Evolutionary conservation across 1,140 invertebrate species (phyloP).

Genomic region (Lordiphosa stackelbergi): DNA sequence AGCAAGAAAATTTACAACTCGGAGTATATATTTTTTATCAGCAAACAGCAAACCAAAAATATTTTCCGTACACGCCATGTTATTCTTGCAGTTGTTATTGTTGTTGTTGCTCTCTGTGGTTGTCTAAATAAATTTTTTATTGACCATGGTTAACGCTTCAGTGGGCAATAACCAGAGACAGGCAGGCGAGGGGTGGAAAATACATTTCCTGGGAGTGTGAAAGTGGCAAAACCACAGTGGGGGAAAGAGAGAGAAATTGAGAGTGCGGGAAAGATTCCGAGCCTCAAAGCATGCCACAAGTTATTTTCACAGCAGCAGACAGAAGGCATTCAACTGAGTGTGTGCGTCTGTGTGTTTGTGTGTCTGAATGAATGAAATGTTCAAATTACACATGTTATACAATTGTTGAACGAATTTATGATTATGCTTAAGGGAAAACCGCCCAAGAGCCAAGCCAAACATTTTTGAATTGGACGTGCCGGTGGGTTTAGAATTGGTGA

Average conservation of each 20-base stretch:
- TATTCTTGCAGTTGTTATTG: slow-evolving; percentile 37
- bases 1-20: slow-evolving; percentile 25
- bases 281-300: slow-evolving; percentile 71
- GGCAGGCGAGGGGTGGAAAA: background rate
- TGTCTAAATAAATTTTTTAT: slow-evolving; percentile 75
- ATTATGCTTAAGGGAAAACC: slow-evolving; percentile 48
- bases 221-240: slow-evolving; percentile 50
- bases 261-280: slow-evolving; percentile 17
- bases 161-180: slow-evolving; percentile 56
- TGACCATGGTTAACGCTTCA: slow-evolving; percentile 73
- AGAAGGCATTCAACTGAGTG: slow-evolving; percentile 20
- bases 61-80: slow-evolving; percentile 23
- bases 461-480: no score
- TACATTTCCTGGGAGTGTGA: slow-evolving; percentile 19
- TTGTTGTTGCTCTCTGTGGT: slow-evolving; percentile 39
- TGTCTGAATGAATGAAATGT: slow-evolving; percentile 33
- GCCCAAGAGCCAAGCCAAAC: no score
- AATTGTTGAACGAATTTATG: slow-evolving; percentile 64
- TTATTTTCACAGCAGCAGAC: slow-evolving; percentile 49
- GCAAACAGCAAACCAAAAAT: slow-evolving; percentile 39
- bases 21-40: slow-evolving; percentile 38
- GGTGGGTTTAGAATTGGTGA: no score
- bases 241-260: background rate
- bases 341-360: slow-evolving; percentile 1
- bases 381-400: slow-evolving; percentile 71